These are phyloP conservation scores for Ascidia mentula DNA, from an alignment of 23 tunicate species.

Conservation along the genomic window DNA sequence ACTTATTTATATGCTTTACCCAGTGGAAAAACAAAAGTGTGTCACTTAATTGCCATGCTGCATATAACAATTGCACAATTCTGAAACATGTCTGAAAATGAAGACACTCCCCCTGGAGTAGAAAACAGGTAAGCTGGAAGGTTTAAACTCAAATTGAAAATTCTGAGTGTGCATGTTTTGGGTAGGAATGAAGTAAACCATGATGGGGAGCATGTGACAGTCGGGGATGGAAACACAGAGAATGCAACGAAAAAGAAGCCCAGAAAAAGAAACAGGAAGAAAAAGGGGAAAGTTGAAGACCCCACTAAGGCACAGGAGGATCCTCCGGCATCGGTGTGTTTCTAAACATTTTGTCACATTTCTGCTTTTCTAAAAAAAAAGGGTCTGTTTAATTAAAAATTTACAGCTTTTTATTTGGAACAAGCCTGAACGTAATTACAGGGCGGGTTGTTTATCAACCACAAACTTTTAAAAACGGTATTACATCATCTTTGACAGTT, in stretches of 20 bases:
- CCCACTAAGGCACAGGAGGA: not conserved
- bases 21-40: no score
- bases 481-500: not conserved
- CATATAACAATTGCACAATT: no score
- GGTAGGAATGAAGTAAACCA: not conserved
- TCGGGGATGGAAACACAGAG: not conserved
- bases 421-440: not conserved
- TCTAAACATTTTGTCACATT: not conserved
- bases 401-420: not conserved
- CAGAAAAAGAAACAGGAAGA: slow-evolving; percentile 2
- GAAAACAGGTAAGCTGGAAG: no score
- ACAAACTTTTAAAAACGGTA: no score
- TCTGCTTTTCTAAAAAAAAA: not conserved
- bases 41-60: no score
- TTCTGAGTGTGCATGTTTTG: no score
- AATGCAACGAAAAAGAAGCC: slow-evolving; percentile 7
- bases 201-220: not conserved
- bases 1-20: no score
- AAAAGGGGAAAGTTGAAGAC: not conserved
- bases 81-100: no score
- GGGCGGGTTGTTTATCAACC: no score
- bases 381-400: not conserved
- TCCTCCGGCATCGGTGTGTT: not conserved
- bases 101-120: no score
- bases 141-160: no score